Percentiles rank a stretch among this genome's conserved stretches.
These are phyloP conservation scores for Asarcornis scutulata DNA, from an alignment of 2,113 vertebrate genomes.

Conservation along the genomic window DNA sequence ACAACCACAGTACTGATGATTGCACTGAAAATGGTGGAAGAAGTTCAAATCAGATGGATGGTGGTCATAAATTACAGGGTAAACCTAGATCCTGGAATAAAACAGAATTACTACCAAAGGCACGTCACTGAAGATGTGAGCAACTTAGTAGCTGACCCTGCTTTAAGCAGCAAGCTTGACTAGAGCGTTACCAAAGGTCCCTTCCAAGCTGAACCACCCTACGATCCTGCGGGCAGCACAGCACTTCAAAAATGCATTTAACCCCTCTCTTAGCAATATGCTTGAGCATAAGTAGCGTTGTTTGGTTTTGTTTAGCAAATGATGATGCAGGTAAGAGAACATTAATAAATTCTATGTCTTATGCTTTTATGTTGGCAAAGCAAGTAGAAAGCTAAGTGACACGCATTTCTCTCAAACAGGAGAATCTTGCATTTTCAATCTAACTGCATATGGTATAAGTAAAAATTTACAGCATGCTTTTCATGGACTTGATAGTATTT, in stretches of 20 bases:
- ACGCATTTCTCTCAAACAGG: neutral
- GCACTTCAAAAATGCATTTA: neutral
- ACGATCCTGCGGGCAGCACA: neutral
- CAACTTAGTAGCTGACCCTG: neutral
- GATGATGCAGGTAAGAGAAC: neutral
- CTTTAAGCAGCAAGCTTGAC: neutral
- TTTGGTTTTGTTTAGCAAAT: neutral
- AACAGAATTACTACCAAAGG: neutral
- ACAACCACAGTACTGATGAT: neutral
- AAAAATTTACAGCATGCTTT: neutral
- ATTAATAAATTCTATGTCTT: neutral
- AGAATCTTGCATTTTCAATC: neutral
- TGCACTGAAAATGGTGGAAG: neutral
- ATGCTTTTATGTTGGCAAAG: neutral
- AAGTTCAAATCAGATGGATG: neutral
- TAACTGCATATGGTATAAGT: neutral
- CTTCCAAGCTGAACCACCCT: neutral
- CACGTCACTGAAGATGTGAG: neutral
- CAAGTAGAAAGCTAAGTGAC: neutral
- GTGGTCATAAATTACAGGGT: neutral
- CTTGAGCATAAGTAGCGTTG: neutral
- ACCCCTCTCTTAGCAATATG: neutral
- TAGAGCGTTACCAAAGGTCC: neutral
- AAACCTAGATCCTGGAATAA: neutral
- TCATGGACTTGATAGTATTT: neutral